A percentile compares a stretch with the other conserved stretches of the same genome.
These are phyloP conservation scores for Nannoperca australis DNA, from an alignment of 2,797 vertebrate species.

Conservation along the genomic window DNA sequence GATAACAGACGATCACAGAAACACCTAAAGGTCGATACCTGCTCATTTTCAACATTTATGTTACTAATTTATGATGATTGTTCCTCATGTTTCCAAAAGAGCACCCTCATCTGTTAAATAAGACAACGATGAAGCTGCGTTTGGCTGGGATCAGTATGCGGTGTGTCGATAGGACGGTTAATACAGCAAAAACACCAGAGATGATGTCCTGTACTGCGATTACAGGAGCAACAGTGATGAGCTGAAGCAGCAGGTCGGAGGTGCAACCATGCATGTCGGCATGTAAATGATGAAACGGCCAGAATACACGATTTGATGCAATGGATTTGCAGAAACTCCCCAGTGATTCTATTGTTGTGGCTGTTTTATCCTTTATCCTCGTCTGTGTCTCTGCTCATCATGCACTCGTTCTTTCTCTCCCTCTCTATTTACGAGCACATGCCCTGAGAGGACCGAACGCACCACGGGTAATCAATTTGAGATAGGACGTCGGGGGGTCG, in stretches of 20 bases:
- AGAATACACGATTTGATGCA: constrained; percentile 19
- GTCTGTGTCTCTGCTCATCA: constrained; percentile 7
- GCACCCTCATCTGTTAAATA: background rate
- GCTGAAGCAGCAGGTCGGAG: constrained; percentile 13
- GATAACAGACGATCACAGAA: background rate
- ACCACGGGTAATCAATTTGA: constrained; percentile 56
- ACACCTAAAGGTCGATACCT: background rate
- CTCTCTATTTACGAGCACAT: constrained; percentile 35
- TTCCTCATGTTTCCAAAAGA: background rate
- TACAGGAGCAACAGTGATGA: background rate
- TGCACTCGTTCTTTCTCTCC: background rate
- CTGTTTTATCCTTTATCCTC: background rate
- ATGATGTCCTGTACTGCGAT: background rate
- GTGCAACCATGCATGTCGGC: background rate
- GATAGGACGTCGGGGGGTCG: constrained; percentile 36
- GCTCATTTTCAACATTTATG: background rate
- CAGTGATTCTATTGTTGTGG: background rate
- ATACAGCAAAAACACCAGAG: background rate
- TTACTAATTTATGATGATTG: background rate
- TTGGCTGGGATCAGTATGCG: background rate
- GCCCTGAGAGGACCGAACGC: constrained; percentile 45
- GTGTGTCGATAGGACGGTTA: background rate
- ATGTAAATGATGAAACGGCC: constrained; percentile 4
- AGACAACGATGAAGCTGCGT: background rate
- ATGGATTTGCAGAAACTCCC: constrained; percentile 8